These are phyloP conservation scores for Trissolcus japonicus DNA, from an alignment of 2,888 invertebrate genomes.

Conservation along the genomic window DNA sequence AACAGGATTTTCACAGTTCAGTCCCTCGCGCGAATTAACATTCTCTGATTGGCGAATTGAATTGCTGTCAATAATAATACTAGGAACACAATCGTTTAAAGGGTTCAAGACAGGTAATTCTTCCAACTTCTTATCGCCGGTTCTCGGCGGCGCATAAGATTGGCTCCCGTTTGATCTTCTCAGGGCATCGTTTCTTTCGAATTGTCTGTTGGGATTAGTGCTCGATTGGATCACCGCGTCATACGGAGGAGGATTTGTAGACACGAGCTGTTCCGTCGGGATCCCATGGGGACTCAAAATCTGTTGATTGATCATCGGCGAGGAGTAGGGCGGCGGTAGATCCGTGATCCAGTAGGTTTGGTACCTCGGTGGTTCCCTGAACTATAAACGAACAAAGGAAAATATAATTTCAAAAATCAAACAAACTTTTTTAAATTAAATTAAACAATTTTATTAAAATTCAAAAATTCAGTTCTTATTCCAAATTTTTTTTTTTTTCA, in stretches of 20 bases:
- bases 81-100: constrained; percentile 1
- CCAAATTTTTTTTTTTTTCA: no score
- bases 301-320: constrained; percentile 53
- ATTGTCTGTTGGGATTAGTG: constrained; percentile 17
- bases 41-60: constrained; percentile 8
- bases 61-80: constrained; percentile 17
- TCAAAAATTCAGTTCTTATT: no score
- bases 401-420: background rate
- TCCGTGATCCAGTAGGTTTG: constrained; percentile 64
- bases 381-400: constrained; percentile 51
- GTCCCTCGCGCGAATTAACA: background rate
- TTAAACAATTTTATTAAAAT: no score
- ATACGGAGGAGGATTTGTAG: constrained; percentile 62
- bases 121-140: constrained; percentile 26
- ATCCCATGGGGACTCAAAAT: constrained; percentile 6
- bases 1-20: constrained; percentile 9
- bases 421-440: no score
- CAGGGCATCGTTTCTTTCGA: constrained; percentile 15
- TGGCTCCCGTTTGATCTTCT: constrained; percentile 34
- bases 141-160: constrained; percentile 37
- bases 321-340: constrained; percentile 65
- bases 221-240: constrained; percentile 52
- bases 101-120: constrained; percentile 2
- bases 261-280: background rate
- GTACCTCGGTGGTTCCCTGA: constrained; percentile 61